A percentile compares a stretch with the other conserved stretches of the same genome.
Conservation (phyloP, 2,113 vertebrate species). For the Festucalex cinctus region DNA sequence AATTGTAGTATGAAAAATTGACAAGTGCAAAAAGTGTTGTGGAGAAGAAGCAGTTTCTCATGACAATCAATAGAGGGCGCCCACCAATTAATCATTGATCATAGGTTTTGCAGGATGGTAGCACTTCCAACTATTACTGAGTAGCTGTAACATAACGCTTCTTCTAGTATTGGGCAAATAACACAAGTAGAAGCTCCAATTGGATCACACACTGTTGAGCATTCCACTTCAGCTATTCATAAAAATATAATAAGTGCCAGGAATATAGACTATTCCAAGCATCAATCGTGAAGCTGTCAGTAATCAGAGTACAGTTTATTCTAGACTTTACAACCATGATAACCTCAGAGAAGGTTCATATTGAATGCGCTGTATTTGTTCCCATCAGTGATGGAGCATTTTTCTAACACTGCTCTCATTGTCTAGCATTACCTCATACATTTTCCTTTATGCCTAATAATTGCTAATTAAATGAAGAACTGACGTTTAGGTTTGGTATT, state of each 20-base stretch:
- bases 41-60: background rate
- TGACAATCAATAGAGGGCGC: constrained; percentile 44
- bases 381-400: background rate
- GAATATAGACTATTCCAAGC: background rate
- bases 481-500: background rate
- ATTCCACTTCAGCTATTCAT: constrained; percentile 3
- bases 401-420: background rate
- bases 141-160: background rate
- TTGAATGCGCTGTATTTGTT: background rate
- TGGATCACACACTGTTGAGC: background rate
- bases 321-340: background rate
- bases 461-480: constrained; percentile 1
- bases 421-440: constrained; percentile 9
- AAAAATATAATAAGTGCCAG: background rate
- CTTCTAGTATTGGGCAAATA: constrained; percentile 21
- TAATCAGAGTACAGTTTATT: background rate
- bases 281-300: constrained; percentile 10
- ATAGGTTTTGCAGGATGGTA: background rate
- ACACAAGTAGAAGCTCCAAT: constrained; percentile 6
- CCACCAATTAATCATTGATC: constrained; percentile 14
- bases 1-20: background rate
- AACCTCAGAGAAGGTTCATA: background rate
- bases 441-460: background rate
- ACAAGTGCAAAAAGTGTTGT: too few relatives aligned
- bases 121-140: background rate